Evolutionary conservation across 2,797 vertebrate species (phyloP), one percentile per base, ranked within the genome.

Genomic region (Leptatherina wallacei): DNA sequence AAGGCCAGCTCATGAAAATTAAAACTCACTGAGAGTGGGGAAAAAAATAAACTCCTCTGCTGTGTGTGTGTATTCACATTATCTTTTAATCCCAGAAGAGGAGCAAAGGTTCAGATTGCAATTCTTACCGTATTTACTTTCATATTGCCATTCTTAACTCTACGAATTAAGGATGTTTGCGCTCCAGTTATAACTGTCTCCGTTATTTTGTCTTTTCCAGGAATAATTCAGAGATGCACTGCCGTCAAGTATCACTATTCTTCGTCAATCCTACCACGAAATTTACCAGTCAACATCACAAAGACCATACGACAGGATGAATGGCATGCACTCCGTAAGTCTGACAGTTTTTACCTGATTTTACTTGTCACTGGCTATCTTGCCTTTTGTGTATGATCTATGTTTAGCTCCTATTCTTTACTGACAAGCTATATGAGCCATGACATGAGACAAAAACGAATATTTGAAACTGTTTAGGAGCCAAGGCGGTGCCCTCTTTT

Each of bases 321-420:
- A 85, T 98, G 97, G 97, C 97, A 98, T 0, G 96, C 97, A 0
- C 96, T 98, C 68, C 97, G 97, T 98, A 92, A 98, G 97, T 97
- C 68, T 84, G 6, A 71, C 35, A 32, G 33, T 4, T 10, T 67
- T 69, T 51, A 6, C 75, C 13, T 70, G 11, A 12, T 27, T 54
- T 27, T 27, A 11, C 20, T 10, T 22, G 47, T 47, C 44, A 47
- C 44, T 18, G 44, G 16, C 20, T 47, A 6, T 20, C 18, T 47
- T 47, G 18, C 36, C 20, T 20, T 47, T 20, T 47, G 20, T 47
- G 20, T 12, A 36, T 4, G 1, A 12, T 14, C 9, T 2, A 11
- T 5, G 12, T 54, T 54, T 27, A 27, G 47, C 20, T 9, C 7
- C 22, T 22, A 11, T 49, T 49, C 47, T 49, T 9, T n/a, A n/a